A percentile compares a stretch with the other conserved stretches of the same genome.
Conservation (phyloP, 2,888 invertebrate species). For the Rhyacophila evoluta region DNA sequence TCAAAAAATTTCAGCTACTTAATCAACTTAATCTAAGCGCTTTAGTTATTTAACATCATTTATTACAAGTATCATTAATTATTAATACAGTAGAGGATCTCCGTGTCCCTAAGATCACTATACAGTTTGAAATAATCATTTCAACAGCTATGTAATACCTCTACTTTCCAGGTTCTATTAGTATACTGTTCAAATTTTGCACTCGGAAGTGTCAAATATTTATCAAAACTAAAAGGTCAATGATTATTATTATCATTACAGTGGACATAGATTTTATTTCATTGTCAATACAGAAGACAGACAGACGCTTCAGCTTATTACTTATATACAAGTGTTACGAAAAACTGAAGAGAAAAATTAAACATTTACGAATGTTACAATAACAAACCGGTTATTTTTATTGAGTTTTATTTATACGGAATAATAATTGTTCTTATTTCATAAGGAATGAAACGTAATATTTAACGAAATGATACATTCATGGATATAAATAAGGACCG, state of each 20-base stretch:
- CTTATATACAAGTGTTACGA: neutral
- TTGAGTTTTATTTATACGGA: neutral
- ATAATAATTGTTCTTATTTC: constrained; percentile 27
- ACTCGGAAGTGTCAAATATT: neutral
- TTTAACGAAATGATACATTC: neutral
- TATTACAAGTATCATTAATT: constrained; percentile 28
- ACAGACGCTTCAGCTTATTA: neutral
- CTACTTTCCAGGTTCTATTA: neutral
- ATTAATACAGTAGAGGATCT: constrained; percentile 14
- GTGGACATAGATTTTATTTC: constrained; percentile 1
- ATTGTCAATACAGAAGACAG: neutral
- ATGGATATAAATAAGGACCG: neutral
- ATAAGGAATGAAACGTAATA: constrained; percentile 31
- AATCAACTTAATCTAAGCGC: constrained; percentile 40
- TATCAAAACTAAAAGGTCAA: neutral
- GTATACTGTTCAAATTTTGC: constrained; percentile 2
- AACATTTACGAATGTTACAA: neutral
- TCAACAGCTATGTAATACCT: neutral
- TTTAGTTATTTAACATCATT: constrained; percentile 35
- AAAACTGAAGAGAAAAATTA: neutral
- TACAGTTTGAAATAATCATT: neutral
- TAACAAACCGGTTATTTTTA: neutral
- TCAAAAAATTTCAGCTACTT: constrained; percentile 49
- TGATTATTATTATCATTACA: neutral
- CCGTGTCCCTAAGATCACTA: neutral